phyloP scores from a whole-genome alignment of 2,888 invertebrate genomes.

The Ectobius pallidus region DNA sequence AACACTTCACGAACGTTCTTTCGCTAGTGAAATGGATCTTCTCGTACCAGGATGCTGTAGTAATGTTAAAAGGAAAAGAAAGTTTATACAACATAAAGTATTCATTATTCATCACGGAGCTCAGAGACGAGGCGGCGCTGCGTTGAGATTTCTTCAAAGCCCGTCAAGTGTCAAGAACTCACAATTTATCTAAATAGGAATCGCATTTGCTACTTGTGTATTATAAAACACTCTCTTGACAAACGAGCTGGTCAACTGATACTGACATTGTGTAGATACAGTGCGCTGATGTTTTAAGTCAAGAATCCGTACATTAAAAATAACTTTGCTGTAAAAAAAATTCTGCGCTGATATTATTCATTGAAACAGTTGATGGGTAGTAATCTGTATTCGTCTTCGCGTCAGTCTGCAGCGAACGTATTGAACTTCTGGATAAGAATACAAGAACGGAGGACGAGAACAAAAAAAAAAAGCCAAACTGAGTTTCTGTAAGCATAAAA shows the following conservation, averaged over 20 bases:
- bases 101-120: constrained; percentile 26
- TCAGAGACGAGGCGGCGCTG: neutral
- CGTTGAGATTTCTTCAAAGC: constrained; percentile 19
- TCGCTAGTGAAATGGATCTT: neutral
- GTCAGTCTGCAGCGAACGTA: no score
- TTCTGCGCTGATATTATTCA: no score
- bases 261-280: constrained; percentile 19
- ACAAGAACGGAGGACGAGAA: no score
- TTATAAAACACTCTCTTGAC: constrained; percentile 12
- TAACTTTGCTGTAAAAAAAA: no score
- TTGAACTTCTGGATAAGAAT: no score
- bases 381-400: no score
- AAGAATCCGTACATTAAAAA: no score
- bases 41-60: neutral
- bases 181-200: constrained; percentile 28
- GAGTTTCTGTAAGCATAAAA: no score
- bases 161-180: constrained; percentile 17
- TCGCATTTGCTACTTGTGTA: constrained; percentile 13
- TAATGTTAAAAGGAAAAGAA: constrained; percentile 7
- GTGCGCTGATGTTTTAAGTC: neutral
- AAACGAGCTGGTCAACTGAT: constrained; percentile 16
- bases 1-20: neutral
- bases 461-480: no score
- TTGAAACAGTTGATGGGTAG: no score
- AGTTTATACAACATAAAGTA: constrained; percentile 10